Base-by-base conservation (phyloP, 1,140 invertebrate genomes). In the Campodea augens region DNA sequence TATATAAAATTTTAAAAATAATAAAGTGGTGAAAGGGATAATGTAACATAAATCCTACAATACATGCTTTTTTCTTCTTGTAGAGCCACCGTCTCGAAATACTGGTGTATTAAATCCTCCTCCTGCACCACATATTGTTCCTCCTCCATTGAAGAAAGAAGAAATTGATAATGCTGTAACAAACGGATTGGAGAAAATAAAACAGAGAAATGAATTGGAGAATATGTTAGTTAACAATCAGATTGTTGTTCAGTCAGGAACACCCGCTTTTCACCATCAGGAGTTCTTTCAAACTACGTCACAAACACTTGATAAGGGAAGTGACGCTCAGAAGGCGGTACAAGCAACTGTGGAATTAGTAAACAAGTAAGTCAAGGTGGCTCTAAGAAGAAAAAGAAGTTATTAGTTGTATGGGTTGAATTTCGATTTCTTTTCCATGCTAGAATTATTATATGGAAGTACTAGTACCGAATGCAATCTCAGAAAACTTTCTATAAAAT, bases 271-370 rank as follows among this genome's bases (percentile, higher is more conserved):
- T 15, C 48, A 53, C 25, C 66, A 68, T 48, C 60, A 63, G 43
- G 57, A 62, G 39, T 62, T 67, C 46, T 67, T 68, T 51, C 58
- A 56, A n/a, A 63, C 64, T 10, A 57, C 57, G n/a, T 58, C 61
- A 38, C 50, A 55, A 22, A 61, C 65, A 0, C 47, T 66, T 22
- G 42, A 58, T 24, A 52, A 56, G 23, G 62, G 61, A 12, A 56
- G 62, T 38, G 51, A 63, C 24, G 66, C 64, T 0, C 55, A 59
- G 29, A 56, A 60, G 47, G 56, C 53, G 24, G 52, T 68, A 18
- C 58, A 63, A 44, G 60, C 65, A 5, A 57, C 58, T 20, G 49
- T 60, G 2, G 57, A 54, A 13, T 51, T 68, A n/a, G 56, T 65
- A 4, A 56, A 66, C 27, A 52, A 66, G 65, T 63, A 52, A 56